Evolutionary conservation across 2,888 invertebrate species (phyloP).

Genomic region (Ecliptopera silaceata): DNA sequence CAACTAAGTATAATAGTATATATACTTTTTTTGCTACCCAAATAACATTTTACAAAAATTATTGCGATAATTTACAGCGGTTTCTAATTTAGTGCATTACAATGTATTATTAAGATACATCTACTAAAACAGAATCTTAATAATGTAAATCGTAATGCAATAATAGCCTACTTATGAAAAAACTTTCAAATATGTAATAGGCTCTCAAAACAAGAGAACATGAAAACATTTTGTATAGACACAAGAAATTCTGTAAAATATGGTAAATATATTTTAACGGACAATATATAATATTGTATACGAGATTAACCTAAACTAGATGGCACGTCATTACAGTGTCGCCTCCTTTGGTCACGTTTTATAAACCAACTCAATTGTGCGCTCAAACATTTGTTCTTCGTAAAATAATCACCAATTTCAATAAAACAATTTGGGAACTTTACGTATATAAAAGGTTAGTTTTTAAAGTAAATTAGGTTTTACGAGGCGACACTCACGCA

Average conservation of each 20-base stretch:
- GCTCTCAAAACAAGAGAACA: slow-evolving; percentile 84
- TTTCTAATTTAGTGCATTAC: slow-evolving; percentile 59
- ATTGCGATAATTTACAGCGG: slow-evolving; percentile 65
- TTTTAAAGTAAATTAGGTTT: slow-evolving; percentile 46
- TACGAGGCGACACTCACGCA: slow-evolving; percentile 79
- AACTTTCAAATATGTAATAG: slow-evolving; percentile 77
- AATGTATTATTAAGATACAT: slow-evolving; percentile 44
- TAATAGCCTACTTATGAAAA: slow-evolving; percentile 59
- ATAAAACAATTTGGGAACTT: slow-evolving; percentile 44
- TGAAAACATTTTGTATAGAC: slow-evolving; percentile 83
- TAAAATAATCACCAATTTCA: slow-evolving; percentile 48
- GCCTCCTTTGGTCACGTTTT: slow-evolving; percentile 78
- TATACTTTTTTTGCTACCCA: slow-evolving; percentile 46
- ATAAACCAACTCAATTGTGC: slow-evolving; percentile 78
- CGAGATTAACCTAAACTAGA: slow-evolving; percentile 84
- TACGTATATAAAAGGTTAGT: slow-evolving; percentile 53
- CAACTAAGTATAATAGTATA: slow-evolving; percentile 44
- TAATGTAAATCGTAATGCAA: slow-evolving; percentile 53
- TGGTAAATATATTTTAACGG: slow-evolving; percentile 84
- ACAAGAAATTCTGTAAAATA: slow-evolving; percentile 81
- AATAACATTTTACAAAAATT: slow-evolving; percentile 69
- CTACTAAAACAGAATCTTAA: slow-evolving; percentile 54
- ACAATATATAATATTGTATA: slow-evolving; percentile 84
- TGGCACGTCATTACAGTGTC: slow-evolving; percentile 82
- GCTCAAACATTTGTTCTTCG: slow-evolving; percentile 62